Percentiles rank a stretch among this genome's conserved stretches.
These are phyloP conservation scores for Caenorhabditis becei DNA, from an alignment of 2,888 invertebrate genomes.

Conservation along the genomic window DNA sequence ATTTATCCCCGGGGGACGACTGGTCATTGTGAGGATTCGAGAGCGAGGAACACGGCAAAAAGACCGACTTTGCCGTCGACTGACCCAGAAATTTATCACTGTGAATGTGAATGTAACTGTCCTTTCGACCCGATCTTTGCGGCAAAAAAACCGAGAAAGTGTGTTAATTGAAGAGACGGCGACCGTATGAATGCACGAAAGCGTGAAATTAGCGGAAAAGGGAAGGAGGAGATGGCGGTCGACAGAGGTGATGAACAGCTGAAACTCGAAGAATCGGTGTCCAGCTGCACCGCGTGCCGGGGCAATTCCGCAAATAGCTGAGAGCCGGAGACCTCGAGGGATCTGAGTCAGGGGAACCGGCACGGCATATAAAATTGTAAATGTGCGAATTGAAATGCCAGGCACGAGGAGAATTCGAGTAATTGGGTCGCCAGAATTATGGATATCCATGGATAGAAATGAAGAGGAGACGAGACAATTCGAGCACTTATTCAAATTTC, in stretches of 20 bases:
- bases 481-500: constrained; percentile 55
- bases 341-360: background rate
- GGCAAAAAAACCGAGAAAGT: constrained; percentile 14
- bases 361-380: constrained; percentile 35
- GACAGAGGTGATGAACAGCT: constrained; percentile 24
- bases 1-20: constrained; percentile 26
- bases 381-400: constrained; percentile 42
- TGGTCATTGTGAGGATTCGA: background rate
- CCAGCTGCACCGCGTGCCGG: constrained; percentile 23
- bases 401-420: constrained; percentile 8
- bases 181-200: constrained; percentile 50
- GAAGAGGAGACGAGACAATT: constrained; percentile 3
- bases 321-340: background rate
- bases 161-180: constrained; percentile 50
- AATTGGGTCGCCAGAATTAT: constrained; percentile 50
- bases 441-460: constrained; percentile 8
- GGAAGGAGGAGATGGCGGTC: background rate
- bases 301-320: constrained; percentile 38
- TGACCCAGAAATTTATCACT: constrained; percentile 60
- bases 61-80: background rate
- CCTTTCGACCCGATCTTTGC: constrained; percentile 22
- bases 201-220: constrained; percentile 48
- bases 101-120: constrained; percentile 52
- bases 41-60: constrained; percentile 5
- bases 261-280: constrained; percentile 10